Evolutionary conservation across 2,113 vertebrate genomes (phyloP).

Genomic region (Python bivittatus): DNA sequence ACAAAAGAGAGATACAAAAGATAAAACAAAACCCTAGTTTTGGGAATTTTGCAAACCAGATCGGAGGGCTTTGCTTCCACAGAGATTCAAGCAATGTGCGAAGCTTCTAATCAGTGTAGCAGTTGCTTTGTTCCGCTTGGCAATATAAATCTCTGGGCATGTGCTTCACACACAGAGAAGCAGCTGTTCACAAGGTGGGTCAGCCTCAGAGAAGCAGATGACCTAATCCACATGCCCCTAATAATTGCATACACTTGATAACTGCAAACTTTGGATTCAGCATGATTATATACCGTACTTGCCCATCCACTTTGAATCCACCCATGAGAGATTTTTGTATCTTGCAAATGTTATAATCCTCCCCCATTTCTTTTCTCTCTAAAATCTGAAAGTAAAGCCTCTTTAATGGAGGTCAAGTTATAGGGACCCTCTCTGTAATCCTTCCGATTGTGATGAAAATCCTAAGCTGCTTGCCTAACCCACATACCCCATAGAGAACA

Average conservation of each 20-base stretch:
- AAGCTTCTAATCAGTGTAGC: background rate
- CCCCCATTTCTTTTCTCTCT: background rate
- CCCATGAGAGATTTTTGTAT: background rate
- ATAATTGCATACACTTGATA: background rate
- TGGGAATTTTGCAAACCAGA: background rate
- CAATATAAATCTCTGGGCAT: background rate
- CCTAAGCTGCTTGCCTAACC: background rate
- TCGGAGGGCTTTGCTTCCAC: background rate
- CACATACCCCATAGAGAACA: background rate
- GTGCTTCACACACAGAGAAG: background rate
- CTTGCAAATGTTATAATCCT: background rate
- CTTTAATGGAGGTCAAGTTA: background rate
- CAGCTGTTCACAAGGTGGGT: background rate
- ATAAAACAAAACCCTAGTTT: background rate
- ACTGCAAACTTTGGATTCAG: background rate
- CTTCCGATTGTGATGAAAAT: background rate
- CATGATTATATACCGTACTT: background rate
- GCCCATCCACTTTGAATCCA: background rate
- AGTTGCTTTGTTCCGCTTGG: background rate
- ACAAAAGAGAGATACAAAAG: background rate
- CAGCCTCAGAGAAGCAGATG: background rate
- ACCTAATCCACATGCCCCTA: background rate
- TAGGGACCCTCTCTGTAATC: background rate
- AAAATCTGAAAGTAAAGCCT: background rate
- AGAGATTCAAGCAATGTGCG: background rate